phyloP scores from a whole-genome alignment of 2,113 vertebrate genomes.

The Mormoops blainvillei region DNA sequence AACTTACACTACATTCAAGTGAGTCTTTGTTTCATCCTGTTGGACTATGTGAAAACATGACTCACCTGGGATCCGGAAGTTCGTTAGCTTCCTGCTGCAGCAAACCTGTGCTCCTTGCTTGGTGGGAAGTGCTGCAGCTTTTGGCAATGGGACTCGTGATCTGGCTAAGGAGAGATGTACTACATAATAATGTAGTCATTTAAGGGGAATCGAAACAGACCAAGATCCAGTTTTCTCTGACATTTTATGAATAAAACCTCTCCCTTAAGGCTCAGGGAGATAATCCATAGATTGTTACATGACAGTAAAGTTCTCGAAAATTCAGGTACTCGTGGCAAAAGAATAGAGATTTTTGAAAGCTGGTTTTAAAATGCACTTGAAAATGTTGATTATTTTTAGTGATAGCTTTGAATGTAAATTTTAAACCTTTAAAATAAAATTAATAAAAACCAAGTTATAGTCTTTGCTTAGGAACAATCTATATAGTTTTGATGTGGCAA shows the following conservation, averaged over 20 bases:
- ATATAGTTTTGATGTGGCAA: background rate
- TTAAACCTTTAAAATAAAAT: slow-evolving; percentile 13
- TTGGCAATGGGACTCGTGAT: background rate
- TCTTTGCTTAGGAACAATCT: background rate
- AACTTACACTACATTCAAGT: background rate
- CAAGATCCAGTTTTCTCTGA: background rate
- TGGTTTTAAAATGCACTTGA: background rate
- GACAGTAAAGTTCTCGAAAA: background rate
- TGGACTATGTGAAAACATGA: background rate
- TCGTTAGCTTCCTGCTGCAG: background rate
- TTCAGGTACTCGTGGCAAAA: background rate
- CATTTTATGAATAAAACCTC: background rate
- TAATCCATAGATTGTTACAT: background rate
- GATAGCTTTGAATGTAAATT: background rate
- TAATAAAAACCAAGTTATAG: background rate
- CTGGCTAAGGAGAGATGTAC: background rate
- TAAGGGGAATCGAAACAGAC: slow-evolving; percentile 7
- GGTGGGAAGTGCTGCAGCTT: background rate
- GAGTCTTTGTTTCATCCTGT: background rate
- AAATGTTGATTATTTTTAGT: too few relatives aligned
- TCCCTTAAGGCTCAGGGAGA: background rate
- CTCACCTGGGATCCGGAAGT: background rate
- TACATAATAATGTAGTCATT: background rate
- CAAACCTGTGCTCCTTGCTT: background rate
- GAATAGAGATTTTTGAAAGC: background rate